A percentile compares a stretch with the other conserved stretches of the same genome.
phyloP scores from a whole-genome alignment of 2,888 invertebrate genomes.

The Tyria jacobaeae region DNA sequence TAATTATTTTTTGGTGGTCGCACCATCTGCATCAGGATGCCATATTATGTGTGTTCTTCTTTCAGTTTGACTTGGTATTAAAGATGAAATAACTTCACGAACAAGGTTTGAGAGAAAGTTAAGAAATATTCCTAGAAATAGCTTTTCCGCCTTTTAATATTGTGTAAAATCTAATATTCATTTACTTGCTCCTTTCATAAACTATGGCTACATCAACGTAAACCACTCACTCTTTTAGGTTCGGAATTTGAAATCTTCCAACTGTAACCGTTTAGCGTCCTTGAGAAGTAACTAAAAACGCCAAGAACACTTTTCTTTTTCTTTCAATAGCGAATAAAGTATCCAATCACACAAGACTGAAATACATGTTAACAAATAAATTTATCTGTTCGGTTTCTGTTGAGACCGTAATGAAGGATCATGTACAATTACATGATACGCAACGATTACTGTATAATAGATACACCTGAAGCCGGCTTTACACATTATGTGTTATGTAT shows the following conservation, averaged over 20 bases:
- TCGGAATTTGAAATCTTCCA: too few species aligned
- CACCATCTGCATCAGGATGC: too few species aligned
- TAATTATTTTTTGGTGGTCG: background rate
- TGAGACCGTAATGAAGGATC: background rate
- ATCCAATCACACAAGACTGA: background rate
- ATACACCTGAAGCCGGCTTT: constrained; percentile 25
- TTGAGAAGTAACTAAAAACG: too few species aligned
- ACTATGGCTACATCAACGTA: background rate
- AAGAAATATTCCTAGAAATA: background rate
- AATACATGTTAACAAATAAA: background rate
- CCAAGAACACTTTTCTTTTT: too few species aligned
- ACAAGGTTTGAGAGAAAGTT: too few species aligned
- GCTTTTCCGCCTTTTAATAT: too few species aligned
- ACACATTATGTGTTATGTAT: constrained; percentile 47
- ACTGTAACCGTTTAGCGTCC: too few species aligned
- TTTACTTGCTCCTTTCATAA: background rate
- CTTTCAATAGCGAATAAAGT: too few species aligned
- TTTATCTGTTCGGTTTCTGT: background rate
- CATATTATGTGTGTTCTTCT: too few species aligned
- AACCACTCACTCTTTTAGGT: background rate
- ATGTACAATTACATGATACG: constrained; percentile 1
- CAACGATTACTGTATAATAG: background rate
- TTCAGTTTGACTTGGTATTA: too few species aligned
- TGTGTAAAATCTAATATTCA: too few species aligned
- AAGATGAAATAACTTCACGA: too few species aligned